phyloP scores from a whole-genome alignment of 2,888 invertebrate species.

The Apodemia duryi region DNA sequence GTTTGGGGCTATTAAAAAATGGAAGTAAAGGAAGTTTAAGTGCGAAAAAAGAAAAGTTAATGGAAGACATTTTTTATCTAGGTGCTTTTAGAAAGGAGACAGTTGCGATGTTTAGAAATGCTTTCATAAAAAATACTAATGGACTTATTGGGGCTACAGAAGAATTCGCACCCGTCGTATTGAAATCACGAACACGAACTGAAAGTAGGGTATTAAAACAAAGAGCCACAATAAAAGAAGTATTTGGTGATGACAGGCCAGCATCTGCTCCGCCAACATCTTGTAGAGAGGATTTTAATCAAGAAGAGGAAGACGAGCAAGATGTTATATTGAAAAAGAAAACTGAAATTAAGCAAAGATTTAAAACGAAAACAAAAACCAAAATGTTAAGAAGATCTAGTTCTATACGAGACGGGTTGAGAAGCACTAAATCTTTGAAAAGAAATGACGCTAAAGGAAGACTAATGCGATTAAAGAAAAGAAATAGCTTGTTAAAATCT shows the following conservation, averaged over 20 bases:
- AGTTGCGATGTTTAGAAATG: constrained; percentile 82
- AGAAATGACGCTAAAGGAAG: constrained; percentile 68
- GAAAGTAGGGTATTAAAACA: constrained; percentile 85
- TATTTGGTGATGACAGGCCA: constrained; percentile 88
- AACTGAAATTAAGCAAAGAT: constrained; percentile 53
- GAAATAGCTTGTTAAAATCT: constrained; percentile 68
- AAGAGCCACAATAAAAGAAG: constrained; percentile 88
- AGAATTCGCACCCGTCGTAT: constrained; percentile 84
- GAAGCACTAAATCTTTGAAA: constrained; percentile 69
- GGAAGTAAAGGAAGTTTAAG: constrained; percentile 60
- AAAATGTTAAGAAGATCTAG: constrained; percentile 60
- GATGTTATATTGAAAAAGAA: constrained; percentile 53
- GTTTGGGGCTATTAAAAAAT: constrained; percentile 69
- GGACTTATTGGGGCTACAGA: constrained; percentile 79
- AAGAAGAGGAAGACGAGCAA: constrained; percentile 48
- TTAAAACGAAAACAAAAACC: constrained; percentile 66
- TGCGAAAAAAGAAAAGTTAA: constrained; percentile 68
- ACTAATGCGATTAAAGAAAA: constrained; percentile 65
- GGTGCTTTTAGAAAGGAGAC: constrained; percentile 85
- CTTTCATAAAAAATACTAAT: constrained; percentile 81
- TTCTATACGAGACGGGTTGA: constrained; percentile 69
- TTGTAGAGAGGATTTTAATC: constrained; percentile 68
- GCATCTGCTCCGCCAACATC: constrained; percentile 89
- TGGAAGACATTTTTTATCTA: constrained; percentile 80
- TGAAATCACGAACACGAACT: constrained; percentile 86